phyloP scores from a whole-genome alignment of 2,113 vertebrate genomes.

The Otus sunia region DNA sequence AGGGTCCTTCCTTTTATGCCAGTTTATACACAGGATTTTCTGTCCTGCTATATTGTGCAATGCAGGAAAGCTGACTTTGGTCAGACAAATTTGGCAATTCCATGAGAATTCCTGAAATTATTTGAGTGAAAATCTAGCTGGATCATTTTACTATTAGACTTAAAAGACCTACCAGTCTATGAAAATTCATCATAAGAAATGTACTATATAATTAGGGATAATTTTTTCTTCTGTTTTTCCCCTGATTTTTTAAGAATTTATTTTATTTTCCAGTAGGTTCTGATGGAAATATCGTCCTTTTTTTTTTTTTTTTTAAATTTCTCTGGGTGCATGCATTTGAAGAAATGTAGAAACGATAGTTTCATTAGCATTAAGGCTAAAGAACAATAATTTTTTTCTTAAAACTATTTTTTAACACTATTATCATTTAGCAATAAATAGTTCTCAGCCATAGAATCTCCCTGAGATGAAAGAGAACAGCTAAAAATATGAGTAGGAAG shows the following conservation, averaged over 20 bases:
- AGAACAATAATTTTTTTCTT: background rate
- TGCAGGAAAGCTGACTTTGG: background rate
- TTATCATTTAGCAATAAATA: background rate
- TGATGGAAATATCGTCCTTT: background rate
- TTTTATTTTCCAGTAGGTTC: background rate
- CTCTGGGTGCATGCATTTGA: background rate
- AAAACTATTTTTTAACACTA: background rate
- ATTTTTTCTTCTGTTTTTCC: background rate
- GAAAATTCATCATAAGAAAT: background rate
- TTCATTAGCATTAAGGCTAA: background rate
- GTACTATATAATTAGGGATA: background rate
- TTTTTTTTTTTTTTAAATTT: background rate
- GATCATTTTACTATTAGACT: background rate
- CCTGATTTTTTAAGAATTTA: background rate
- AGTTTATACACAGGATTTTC: background rate
- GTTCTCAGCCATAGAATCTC: background rate
- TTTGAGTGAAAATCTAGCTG: background rate
- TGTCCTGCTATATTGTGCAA: background rate
- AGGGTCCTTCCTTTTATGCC: background rate
- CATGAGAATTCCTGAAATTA: slow-evolving; percentile 35
- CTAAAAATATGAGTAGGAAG: background rate
- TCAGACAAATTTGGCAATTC: background rate
- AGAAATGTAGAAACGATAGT: background rate
- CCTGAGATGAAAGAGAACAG: background rate
- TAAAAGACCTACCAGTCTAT: background rate